Evolutionary conservation across 2,113 vertebrate species (phyloP).

Genomic region (Eubucco bourcierii): DNA sequence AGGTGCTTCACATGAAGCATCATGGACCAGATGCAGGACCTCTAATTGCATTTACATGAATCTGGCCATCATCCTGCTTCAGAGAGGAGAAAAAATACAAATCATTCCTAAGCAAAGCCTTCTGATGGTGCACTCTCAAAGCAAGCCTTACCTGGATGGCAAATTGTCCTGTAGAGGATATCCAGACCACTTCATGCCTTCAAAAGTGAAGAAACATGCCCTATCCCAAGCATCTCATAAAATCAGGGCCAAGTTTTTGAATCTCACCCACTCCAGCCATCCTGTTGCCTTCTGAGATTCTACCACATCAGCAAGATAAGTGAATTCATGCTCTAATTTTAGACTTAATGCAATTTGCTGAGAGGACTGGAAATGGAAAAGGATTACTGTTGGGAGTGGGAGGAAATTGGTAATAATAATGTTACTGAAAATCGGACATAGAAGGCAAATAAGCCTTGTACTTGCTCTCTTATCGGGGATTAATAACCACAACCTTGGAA

Average conservation of each 20-base stretch:
- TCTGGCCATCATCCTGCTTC: neutral
- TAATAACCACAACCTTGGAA: neutral
- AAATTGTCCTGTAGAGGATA: neutral
- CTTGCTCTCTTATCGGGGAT: neutral
- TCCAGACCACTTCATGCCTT: neutral
- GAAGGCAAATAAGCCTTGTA: neutral
- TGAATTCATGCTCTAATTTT: neutral
- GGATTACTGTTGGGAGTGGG: neutral
- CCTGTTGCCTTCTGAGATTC: neutral
- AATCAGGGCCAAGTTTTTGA: neutral
- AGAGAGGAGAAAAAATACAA: neutral
- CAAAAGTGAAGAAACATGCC: neutral
- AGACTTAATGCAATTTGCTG: neutral
- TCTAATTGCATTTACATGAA: neutral
- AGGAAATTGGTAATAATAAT: neutral
- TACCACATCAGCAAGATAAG: neutral
- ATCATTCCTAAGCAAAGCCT: neutral
- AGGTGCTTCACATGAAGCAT: neutral
- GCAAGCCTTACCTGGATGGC: neutral
- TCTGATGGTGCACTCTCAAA: neutral
- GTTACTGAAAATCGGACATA: neutral
- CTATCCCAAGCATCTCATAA: neutral
- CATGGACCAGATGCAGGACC: neutral
- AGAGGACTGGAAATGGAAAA: neutral
- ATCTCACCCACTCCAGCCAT: neutral